Evolutionary conservation across 2,113 vertebrate species (phyloP).

Genomic region (Pyrgilauda ruficollis): DNA sequence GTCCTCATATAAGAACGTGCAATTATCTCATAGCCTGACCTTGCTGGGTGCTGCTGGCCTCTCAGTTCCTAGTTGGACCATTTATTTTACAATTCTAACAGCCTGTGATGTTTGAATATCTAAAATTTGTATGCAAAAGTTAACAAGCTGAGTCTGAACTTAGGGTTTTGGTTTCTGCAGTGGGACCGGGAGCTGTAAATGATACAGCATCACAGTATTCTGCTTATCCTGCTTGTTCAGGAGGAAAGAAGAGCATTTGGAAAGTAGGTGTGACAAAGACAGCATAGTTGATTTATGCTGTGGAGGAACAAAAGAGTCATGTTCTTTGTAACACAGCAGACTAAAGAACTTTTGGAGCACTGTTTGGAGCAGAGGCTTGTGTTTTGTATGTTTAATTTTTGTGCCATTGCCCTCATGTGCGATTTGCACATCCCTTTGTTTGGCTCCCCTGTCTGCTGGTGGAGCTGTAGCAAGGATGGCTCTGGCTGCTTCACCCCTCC

Average conservation of each 20-base stretch:
- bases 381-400: background rate
- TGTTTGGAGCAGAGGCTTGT: background rate
- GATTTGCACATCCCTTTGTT: background rate
- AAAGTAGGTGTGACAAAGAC: slow-evolving; percentile 1
- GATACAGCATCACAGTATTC: background rate
- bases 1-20: background rate
- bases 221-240: background rate
- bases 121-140: background rate
- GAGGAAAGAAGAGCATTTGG: background rate
- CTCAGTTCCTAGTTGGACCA: background rate
- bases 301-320: background rate
- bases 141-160: background rate
- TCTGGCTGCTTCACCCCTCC: background rate
- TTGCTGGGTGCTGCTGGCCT: background rate
- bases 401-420: background rate
- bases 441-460: background rate
- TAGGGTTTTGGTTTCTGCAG: background rate
- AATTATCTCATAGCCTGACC: background rate
- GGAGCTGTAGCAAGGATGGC: background rate
- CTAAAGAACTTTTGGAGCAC: background rate
- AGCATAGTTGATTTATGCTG: background rate
- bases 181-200: background rate
- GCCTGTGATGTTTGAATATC: background rate
- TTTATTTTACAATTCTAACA: background rate
- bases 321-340: background rate